Conservation (phyloP, 1,140 invertebrate species). For the Gryllus bimaculatus region DNA sequence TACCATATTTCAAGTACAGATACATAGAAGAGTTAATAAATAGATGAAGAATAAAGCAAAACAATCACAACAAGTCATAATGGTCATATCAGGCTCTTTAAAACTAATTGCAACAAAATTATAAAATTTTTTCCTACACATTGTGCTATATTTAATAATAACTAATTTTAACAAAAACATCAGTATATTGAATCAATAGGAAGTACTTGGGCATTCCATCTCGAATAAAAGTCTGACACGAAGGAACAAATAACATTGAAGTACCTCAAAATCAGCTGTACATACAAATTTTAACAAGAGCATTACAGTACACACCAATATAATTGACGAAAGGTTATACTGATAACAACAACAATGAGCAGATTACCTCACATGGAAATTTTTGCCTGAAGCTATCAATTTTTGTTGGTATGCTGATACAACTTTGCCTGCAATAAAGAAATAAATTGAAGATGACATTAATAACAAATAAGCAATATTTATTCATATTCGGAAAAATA, state of each 20-base stretch:
- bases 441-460: neutral
- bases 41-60: neutral
- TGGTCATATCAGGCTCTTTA: neutral
- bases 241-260: too few relatives aligned
- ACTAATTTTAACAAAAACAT: neutral
- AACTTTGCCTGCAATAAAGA: conserved; percentile 5
- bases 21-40: neutral
- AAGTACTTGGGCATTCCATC: too few relatives aligned
- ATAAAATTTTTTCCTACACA: neutral
- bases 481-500: neutral
- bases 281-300: neutral
- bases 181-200: too few relatives aligned
- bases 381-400: conserved; percentile 4
- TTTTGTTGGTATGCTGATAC: conserved; percentile 6
- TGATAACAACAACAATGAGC: neutral
- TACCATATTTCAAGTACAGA: neutral
- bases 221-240: too few relatives aligned
- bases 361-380: neutral
- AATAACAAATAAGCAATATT: neutral
- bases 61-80: neutral
- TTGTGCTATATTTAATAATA: neutral
- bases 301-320: conserved; percentile 2
- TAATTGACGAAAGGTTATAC: conserved; percentile 1
- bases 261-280: neutral
- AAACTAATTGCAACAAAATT: neutral